Percentiles rank a stretch among this genome's conserved stretches.
Conservation (phyloP, 2,113 vertebrate genomes). For the Serinus canaria region DNA sequence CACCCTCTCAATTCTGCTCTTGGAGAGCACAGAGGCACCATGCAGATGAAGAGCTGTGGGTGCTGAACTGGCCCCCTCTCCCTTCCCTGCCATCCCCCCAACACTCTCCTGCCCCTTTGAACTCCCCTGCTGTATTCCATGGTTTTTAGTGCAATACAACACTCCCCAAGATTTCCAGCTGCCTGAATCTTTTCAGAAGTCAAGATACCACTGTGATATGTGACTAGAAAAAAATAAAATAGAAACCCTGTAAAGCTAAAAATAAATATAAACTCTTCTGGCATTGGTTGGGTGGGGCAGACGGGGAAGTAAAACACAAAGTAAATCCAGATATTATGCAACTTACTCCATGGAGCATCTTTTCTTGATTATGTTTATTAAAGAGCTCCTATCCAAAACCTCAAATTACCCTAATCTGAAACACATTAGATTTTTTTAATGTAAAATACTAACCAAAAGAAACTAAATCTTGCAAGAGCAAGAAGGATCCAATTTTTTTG, state of each 20-base stretch:
- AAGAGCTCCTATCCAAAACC: slow-evolving; percentile 15
- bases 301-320: background rate
- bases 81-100: background rate
- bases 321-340: background rate
- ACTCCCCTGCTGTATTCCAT: background rate
- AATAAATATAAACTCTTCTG: background rate
- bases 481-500: background rate
- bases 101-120: background rate
- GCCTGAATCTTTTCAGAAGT: background rate
- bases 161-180: background rate
- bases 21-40: background rate
- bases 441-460: background rate
- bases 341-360: background rate
- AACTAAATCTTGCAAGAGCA: slow-evolving; percentile 13
- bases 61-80: fast-evolving
- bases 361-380: slow-evolving; percentile 52
- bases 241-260: background rate
- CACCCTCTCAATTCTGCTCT: background rate
- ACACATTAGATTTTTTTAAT: slow-evolving; percentile 15
- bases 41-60: background rate
- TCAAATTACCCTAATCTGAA: slow-evolving; percentile 48
- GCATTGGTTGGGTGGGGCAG: background rate
- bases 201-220: background rate
- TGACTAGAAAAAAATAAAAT: background rate
- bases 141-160: no score